These are phyloP conservation scores for Bathynomus jamesi DNA, from an alignment of 1,140 invertebrate species.

Conservation along the genomic window DNA sequence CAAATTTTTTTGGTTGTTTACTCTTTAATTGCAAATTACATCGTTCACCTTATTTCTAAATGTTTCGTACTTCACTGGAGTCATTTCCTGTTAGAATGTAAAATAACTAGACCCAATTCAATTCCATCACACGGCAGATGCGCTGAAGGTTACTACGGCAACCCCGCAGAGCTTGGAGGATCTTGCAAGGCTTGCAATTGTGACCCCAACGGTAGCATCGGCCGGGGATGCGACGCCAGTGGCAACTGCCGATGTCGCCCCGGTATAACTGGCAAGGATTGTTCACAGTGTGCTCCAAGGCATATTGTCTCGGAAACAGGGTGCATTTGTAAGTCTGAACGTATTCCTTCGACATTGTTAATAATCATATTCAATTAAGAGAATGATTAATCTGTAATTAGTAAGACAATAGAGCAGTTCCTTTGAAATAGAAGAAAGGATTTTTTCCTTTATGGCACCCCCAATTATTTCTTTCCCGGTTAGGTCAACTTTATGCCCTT, in stretches of 20 bases:
- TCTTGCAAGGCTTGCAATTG: slow-evolving; percentile 70
- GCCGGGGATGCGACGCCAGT: slow-evolving; percentile 62
- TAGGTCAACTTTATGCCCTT: no score
- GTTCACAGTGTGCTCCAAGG: slow-evolving; percentile 64
- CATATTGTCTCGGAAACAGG: slow-evolving; percentile 60
- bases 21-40: neutral
- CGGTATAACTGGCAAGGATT: slow-evolving; percentile 71
- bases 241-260: slow-evolving; percentile 68
- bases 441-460: no score
- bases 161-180: slow-evolving; percentile 54
- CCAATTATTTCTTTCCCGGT: no score
- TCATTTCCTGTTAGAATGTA: no score
- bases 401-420: no score
- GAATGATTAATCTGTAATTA: no score
- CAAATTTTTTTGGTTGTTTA: neutral
- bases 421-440: no score
- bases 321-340: slow-evolving; percentile 29
- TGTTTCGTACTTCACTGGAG: no score
- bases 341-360: neutral
- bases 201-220: slow-evolving; percentile 63
- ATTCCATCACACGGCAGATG: slow-evolving; percentile 52
- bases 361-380: neutral
- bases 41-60: slow-evolving; percentile 1
- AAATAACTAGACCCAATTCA: no score
- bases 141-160: slow-evolving; percentile 66